phyloP scores from a whole-genome alignment of 2,797 vertebrate species.

The Schizothorax lantsangensis region DNA sequence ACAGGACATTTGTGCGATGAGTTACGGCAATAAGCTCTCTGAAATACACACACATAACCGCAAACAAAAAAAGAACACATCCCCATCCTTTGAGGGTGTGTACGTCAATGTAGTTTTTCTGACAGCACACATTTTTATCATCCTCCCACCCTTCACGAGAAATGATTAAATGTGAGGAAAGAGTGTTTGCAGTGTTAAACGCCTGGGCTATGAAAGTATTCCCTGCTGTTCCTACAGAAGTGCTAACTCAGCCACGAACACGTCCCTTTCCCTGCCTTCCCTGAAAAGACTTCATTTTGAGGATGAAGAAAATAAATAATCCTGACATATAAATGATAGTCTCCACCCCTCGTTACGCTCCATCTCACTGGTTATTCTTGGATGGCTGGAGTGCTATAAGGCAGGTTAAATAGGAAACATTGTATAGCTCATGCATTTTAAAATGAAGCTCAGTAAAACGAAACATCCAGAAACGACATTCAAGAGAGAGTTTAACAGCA shows the following conservation, averaged over 20 bases:
- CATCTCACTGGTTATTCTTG: constrained; percentile 62
- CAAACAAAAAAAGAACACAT: constrained; percentile 23
- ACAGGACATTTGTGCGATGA: constrained; percentile 27
- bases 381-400: constrained; percentile 53
- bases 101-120: constrained; percentile 36
- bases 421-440: constrained; percentile 56
- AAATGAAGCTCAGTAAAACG: constrained; percentile 49
- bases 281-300: constrained; percentile 44
- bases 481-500: constrained; percentile 38
- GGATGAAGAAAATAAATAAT: constrained; percentile 36
- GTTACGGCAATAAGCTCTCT: neutral
- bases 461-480: constrained; percentile 21
- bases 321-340: constrained; percentile 57
- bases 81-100: constrained; percentile 29
- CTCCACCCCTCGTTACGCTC: constrained; percentile 53
- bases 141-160: constrained; percentile 11
- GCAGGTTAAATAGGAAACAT: constrained; percentile 56
- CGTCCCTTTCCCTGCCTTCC: constrained; percentile 41
- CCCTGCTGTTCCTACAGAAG: constrained; percentile 53
- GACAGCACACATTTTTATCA: constrained; percentile 33
- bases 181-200: constrained; percentile 47
- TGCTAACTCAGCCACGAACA: constrained; percentile 57
- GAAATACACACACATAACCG: neutral
- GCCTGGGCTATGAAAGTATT: constrained; percentile 48
- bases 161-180: constrained; percentile 41